A percentile compares a stretch with the other conserved stretches of the same genome.
Conservation (phyloP, 2,113 vertebrate species). For the Chamaea fasciata region DNA sequence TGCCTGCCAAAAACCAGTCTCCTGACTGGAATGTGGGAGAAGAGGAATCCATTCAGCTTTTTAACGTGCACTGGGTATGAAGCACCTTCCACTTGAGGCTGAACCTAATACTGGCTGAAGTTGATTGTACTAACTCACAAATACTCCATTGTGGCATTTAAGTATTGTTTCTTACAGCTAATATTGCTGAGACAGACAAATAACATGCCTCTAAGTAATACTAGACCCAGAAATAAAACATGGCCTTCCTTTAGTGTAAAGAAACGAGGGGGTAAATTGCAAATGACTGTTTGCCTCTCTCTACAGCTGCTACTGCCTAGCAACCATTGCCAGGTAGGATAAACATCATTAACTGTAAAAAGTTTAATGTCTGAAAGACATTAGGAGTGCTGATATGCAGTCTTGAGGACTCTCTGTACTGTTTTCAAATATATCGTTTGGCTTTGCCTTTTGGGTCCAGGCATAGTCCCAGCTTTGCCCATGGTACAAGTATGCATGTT, state of each 20-base stretch:
- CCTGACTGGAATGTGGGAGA: not conserved
- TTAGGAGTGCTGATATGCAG: not conserved
- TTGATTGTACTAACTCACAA: not conserved
- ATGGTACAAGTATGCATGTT: accelerated
- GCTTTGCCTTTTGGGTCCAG: not conserved
- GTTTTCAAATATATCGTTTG: not conserved
- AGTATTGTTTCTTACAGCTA: not conserved
- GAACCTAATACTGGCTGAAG: not conserved
- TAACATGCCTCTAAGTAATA: not conserved
- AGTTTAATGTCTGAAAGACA: not conserved
- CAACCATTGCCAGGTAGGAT: constrained; percentile 9
- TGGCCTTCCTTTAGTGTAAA: constrained; percentile 13
- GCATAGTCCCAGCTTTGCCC: not conserved
- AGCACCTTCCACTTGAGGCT: not conserved
- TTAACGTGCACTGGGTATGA: not conserved
- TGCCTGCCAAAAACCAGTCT: not conserved
- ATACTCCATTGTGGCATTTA: not conserved
- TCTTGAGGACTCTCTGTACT: not conserved
- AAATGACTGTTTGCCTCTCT: constrained; percentile 36
- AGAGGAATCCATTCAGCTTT: not conserved
- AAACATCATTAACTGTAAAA: constrained; percentile 18
- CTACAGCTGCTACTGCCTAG: not conserved
- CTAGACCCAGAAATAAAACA: not conserved
- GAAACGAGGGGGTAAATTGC: constrained; percentile 29
- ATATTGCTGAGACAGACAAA: not conserved